Evolutionary conservation across 2,113 vertebrate genomes (phyloP), one percentile per base, ranked within the genome.

Genomic region (Indicator indicator): DNA sequence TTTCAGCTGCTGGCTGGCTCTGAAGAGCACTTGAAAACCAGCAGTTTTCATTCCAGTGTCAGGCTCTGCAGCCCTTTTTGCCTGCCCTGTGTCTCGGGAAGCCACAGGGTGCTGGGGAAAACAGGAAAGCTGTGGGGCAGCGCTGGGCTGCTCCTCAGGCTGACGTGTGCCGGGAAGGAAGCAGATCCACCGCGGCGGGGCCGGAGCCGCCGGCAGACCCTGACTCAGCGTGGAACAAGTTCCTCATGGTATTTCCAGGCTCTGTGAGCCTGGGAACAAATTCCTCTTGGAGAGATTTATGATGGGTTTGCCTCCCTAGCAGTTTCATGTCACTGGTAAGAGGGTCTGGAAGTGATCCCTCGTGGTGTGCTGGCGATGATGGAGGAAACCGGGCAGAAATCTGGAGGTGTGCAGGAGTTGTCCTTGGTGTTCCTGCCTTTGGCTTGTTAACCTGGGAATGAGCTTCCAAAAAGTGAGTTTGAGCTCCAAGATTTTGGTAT

Each of bases 41-140:
- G 50, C 21, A 1, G 30, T 9, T 74, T 56, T 17, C 20, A 32
- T 33, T 65, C 71, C 33, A 1, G 75, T 16, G 75, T 14, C 83
- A 9, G 58, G 69, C 79, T 72, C 46, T 0, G 1, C 48, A 89
- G 76, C 64, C 68, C 54, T 2, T 0, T 38, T n/a, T 58, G 77
- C 68, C 80, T 36, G 76, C 26, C 18, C 38, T 9, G 12, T 32
- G 64, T 33, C 48, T 36, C 14, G 69, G 85, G 89, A 75, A 89
- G 74, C 77, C 0, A 0, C 19, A 1, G 5, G 3, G 50, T 19
- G 3, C 46, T 24, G 56, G 80, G 72, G 86, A 88, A 89, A 93
- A 94, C 97, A 97, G 96, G 97, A 97, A 97, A 81, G 24, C 83
- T 28, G 33, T 2, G 32, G 80, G 89, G 92, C 94, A 88, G 95